Evolutionary conservation across 2,797 vertebrate genomes (phyloP), one percentile per base, ranked within the genome.

Genomic region (Sebastes itinus): DNA sequence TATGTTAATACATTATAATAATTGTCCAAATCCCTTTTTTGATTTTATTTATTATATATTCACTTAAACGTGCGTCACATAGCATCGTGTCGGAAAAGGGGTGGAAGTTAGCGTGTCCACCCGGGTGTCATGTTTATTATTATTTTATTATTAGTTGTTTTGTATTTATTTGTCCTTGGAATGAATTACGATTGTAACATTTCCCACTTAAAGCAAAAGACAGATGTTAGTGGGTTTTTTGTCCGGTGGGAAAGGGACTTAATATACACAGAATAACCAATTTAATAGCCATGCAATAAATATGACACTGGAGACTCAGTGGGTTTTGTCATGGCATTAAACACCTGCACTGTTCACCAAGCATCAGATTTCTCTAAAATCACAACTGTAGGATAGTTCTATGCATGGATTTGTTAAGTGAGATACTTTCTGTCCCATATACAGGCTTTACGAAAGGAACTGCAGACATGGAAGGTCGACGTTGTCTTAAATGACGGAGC

Each of bases 381-480:
- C 0, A n/a, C 28, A 75, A 54, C 10, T n/a, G 1, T 11, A 32
- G 3, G 22, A 4, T 5, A 3, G 2, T 23, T 61, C 8, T 38
- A 14, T 4, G 49, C 6, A 28, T 64, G 8, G 9, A 10, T 73
- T 32, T 42, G 2, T 55, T 46, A 52, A 60, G 11, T 67, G 35
- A 69, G 2, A 25, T 46, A 2, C 7, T 25, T 2, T 67, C 4
- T 81, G 1, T 74, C 18, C 2, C 9, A 2, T 54, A 1, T 7
- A 0, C 81, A 99, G 98, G 96, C 96, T 28, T 81, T 99, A 63
- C 94, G 91, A 75, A 99, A 99, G 86, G 98, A 99, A 87, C 95
- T 99, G 76, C 97, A 99, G 93, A 99, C 97, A 0, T 99, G 98
- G 98, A 99, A 99, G 84, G 98, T 98, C 56, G 98, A 99, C 0